These are phyloP conservation scores for Pavo muticus DNA, from an alignment of 2,113 vertebrate species.

Conservation along the genomic window DNA sequence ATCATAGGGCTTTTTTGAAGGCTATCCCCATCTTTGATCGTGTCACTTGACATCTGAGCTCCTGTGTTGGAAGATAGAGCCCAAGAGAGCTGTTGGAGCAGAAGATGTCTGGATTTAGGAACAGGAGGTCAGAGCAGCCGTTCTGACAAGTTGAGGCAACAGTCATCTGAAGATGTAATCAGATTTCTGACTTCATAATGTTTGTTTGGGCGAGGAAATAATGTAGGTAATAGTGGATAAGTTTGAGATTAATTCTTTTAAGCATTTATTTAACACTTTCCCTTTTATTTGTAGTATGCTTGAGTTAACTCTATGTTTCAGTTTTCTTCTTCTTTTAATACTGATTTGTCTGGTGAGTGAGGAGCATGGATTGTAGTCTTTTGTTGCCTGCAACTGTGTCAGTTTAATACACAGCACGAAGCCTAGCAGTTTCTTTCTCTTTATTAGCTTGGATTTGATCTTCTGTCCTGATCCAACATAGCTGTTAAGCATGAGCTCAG, in stretches of 20 bases:
- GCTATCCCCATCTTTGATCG: not conserved
- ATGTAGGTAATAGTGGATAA: not conserved
- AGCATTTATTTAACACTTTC: not conserved
- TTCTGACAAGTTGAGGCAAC: not conserved
- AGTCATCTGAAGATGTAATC: not conserved
- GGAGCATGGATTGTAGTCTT: not conserved
- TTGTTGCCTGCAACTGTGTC: not conserved
- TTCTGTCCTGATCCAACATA: not conserved
- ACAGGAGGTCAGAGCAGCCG: not conserved
- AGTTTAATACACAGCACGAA: not conserved
- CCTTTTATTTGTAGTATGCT: not conserved
- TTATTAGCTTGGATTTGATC: not conserved
- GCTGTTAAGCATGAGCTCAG: not conserved
- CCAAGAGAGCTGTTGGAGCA: not conserved
- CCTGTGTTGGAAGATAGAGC: not conserved
- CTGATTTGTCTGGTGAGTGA: not conserved
- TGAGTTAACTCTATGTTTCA: not conserved
- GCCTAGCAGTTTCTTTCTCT: not conserved
- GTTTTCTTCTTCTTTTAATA: not conserved
- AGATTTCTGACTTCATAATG: not conserved
- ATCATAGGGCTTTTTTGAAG: not conserved
- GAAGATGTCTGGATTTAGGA: not conserved
- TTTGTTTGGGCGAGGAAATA: not conserved
- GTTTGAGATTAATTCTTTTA: not conserved
- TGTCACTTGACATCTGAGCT: not conserved